Base-by-base conservation (phyloP, 2,113 vertebrate genomes). In the Ailurus styani region DNA sequence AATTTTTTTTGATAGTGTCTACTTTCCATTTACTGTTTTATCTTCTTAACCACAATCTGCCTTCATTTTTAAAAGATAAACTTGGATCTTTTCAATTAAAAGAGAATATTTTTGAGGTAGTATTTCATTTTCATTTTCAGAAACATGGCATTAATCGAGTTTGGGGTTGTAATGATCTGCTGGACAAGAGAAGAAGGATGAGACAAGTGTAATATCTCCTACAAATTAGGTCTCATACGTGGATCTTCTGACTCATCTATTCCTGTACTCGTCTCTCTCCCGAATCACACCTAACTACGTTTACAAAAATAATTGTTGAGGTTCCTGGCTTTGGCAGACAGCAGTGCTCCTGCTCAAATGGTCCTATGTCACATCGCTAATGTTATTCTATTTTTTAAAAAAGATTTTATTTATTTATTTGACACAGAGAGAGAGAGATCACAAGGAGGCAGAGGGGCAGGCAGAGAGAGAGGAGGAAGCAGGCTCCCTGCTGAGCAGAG, bases 161-260 rank as follows among this genome's bases (percentile, higher is more conserved):
- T 45, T 62, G 1, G 13, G 42, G 83, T 42, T 83, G 17, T 94
- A 96, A 97, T 92, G 95, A 98, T 93, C 20, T 45, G 75, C 31
- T 92, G 93, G 93, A 96, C 54, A 34, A 25, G 2, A 55, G 94
- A 66, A 50, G 83, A 45, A 95, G 79, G 54, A 47, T 70, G 94
- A 98, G 86, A 50, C 25, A 60, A 90, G 78, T 81, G 95, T 93
- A 84, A 96, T 97, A 98, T 97, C 96, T 98, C 97, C 97, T 84
- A 94, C 94, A 96, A 98, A 96, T 87, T 15, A 95, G 92, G 95
- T 90, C 87, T 42, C 47, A 12, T 21, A 29, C 20, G 45, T 90
- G 42, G 2, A 54, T 94, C 94, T 37, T 88, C 70, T 66, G 97
- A 96, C 73, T 97, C 86, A 13, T 37, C 87, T 89, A 42, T 75